Base-by-base conservation (phyloP, 2,888 invertebrate species). In the Cerceris ruficornis region DNA sequence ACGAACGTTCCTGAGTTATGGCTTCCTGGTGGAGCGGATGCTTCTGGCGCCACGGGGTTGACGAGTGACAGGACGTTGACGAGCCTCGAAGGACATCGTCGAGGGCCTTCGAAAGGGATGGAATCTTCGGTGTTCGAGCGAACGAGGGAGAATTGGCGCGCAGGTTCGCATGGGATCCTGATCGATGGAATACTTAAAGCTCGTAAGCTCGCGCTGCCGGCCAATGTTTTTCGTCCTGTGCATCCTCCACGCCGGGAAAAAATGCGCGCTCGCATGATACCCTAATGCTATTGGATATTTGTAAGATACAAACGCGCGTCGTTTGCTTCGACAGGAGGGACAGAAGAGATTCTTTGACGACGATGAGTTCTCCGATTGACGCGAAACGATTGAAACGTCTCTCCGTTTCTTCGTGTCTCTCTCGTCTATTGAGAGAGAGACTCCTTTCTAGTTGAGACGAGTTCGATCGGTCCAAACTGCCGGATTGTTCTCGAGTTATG, bases 31-130 rank as follows among this genome's bases (percentile, higher is more conserved):
- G 84, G 70, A 39, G 83, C 75, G 87, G 90, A 91, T 91, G 90
- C 90, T 91, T 90, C 89, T 89, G 88, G 88, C 90, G 88, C 88
- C 88, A 87, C 86, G 86, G 87, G 80, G 81, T 90, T 89, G 91
- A 90, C 88, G 88, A 85, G 82, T 89, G 89, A 89, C 84, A 80
- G 77, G 83, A 85, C 85, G 57, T 88, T 88, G 88, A 82, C 61
- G 76, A 69, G 65, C 11, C 43, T 49, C 57, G n/a, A 4, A 6
- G 60, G 61, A 50, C 17, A 43, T 17, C 46, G n/a, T 8, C 39
- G 50, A 52, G 46, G 62, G 11, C 17, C 55, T 58, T 61, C 6
- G n/a, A 49, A 52, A 41, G 41, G 9, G 8, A 72, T 60, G 43
- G 58, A 49, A 50, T 8, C 17, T 71, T 50, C 17, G 15, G 13